These are phyloP conservation scores for Rallus crepitans DNA, from an alignment of 2,797 vertebrate genomes.

Conservation along the genomic window DNA sequence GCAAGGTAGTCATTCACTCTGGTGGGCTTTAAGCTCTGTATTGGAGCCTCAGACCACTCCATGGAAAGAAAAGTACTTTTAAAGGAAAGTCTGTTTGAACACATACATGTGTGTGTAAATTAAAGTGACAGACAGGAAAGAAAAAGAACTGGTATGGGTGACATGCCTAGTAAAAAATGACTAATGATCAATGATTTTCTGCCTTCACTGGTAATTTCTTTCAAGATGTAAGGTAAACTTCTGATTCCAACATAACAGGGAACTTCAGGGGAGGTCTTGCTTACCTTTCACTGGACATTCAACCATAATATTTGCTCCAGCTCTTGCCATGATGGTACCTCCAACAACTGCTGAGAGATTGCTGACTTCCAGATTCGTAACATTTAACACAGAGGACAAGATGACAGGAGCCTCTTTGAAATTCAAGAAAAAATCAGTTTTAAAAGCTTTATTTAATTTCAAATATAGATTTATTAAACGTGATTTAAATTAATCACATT, in stretches of 20 bases:
- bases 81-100: not conserved
- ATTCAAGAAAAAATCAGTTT: conserved; percentile 45
- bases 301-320: conserved; percentile 80
- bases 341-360: conserved; percentile 81
- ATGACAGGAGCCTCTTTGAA: conserved; percentile 86
- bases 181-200: not conserved
- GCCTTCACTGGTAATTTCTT: not conserved
- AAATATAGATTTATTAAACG: not conserved
- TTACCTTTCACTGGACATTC: conserved; percentile 88
- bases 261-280: not conserved
- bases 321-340: conserved; percentile 73
- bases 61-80: not conserved
- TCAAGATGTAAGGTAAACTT: not conserved
- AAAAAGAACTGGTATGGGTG: not conserved
- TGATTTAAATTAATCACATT: not conserved
- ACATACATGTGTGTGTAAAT: not conserved
- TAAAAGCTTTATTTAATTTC: conserved; percentile 2
- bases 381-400: conserved; percentile 74
- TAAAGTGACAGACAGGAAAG: conserved; percentile 5
- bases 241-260: not conserved
- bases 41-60: not conserved
- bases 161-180: conserved; percentile 1
- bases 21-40: not conserved
- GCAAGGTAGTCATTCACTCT: not conserved
- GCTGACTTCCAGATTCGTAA: conserved; percentile 73